A percentile compares a stretch with the other conserved stretches of the same genome.
These are phyloP conservation scores for Ashinkailepas kermadecensis DNA, from an alignment of 2,888 invertebrate species.

Conservation along the genomic window DNA sequence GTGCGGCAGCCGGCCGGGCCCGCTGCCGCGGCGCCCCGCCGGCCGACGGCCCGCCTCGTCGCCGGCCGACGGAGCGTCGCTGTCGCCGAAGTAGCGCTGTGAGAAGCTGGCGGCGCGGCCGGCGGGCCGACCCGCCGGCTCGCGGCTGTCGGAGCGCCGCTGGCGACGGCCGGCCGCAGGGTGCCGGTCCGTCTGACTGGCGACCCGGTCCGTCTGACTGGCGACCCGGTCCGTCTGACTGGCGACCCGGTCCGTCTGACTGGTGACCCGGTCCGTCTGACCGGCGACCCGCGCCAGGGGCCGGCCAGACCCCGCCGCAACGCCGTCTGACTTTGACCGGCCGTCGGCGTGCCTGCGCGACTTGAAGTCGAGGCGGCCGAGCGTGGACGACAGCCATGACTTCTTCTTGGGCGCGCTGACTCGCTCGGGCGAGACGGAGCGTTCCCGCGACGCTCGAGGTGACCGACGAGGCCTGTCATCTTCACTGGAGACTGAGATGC, in stretches of 20 bases:
- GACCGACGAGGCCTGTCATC: background rate
- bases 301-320: background rate
- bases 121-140: constrained; percentile 15
- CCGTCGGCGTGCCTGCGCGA: constrained; percentile 14
- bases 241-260: too few species aligned
- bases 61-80: constrained; percentile 23
- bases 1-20: background rate
- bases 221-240: too few species aligned
- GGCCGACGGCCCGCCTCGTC: background rate
- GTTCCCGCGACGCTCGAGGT: background rate
- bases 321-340: too few species aligned
- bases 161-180: background rate
- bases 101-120: constrained; percentile 29
- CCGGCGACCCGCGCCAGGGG: background rate
- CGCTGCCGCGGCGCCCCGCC: background rate
- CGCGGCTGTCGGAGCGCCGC: background rate
- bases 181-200: background rate
- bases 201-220: too few species aligned
- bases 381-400: constrained; percentile 31
- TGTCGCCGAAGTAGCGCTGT: constrained; percentile 33
- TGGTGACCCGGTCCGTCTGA: too few species aligned
- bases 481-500: background rate
- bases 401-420: constrained; percentile 25
- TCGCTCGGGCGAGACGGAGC: constrained; percentile 11
- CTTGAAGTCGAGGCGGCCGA: constrained; percentile 27